phyloP scores from a whole-genome alignment of 2,888 invertebrate species.

The Cantharis flavilabris region DNA sequence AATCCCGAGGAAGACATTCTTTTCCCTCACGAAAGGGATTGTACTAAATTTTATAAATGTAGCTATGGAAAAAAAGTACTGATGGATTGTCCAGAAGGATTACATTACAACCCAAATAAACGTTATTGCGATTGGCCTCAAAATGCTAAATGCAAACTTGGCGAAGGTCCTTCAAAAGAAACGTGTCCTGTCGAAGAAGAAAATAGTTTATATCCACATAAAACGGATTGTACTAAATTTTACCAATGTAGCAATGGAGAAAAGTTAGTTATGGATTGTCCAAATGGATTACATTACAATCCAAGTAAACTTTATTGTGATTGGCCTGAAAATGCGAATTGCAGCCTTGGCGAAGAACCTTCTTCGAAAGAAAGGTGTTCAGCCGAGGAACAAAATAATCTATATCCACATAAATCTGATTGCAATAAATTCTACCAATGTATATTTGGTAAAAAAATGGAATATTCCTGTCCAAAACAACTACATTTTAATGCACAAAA shows the following conservation, averaged over 20 bases:
- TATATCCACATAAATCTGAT: slow-evolving; percentile 22
- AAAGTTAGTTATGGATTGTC: background rate
- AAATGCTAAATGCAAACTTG: slow-evolving; percentile 22
- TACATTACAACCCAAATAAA: slow-evolving; percentile 31
- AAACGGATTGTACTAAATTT: slow-evolving; percentile 29
- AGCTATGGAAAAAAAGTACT: slow-evolving; percentile 20
- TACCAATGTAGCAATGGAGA: slow-evolving; percentile 20
- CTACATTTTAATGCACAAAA: slow-evolving; percentile 29
- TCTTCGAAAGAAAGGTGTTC: background rate
- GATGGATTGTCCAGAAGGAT: slow-evolving; percentile 25
- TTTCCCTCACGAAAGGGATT: slow-evolving; percentile 16
- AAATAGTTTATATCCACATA: slow-evolving; percentile 16
- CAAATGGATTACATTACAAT: slow-evolving; percentile 32
- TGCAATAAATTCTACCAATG: slow-evolving; percentile 34
- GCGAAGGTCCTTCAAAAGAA: background rate
- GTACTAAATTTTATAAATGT: slow-evolving; percentile 29
- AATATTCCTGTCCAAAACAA: slow-evolving; percentile 28
- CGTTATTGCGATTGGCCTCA: slow-evolving; percentile 35
- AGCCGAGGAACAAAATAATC: background rate
- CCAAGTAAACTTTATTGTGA: slow-evolving; percentile 30
- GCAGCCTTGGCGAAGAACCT: background rate
- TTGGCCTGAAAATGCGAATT: slow-evolving; percentile 31
- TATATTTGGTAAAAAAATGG: slow-evolving; percentile 16
- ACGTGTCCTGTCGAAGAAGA: background rate
- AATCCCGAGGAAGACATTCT: slow-evolving; percentile 11